Evolutionary conservation across 2,888 invertebrate species (phyloP), one percentile per base, ranked within the genome.

Genomic region (Panzeria rudis): DNA sequence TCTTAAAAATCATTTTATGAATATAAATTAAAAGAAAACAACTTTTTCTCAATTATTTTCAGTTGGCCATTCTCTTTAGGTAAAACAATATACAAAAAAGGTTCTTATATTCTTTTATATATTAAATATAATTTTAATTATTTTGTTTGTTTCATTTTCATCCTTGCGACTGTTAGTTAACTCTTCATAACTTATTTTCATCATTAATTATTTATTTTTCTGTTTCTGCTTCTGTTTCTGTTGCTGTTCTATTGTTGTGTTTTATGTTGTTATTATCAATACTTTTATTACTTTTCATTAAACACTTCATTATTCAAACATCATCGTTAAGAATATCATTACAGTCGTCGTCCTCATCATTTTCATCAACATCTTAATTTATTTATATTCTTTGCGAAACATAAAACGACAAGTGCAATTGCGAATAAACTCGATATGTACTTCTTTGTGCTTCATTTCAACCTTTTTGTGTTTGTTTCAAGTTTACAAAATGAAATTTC

Each of bases 281-380:
- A n/a, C n/a, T n/a, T n/a, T n/a, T n/a, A n/a, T n/a, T n/a, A n/a
- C n/a, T n/a, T n/a, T n/a, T n/a, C n/a, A n/a, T n/a, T n/a, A n/a
- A 64, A 69, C 64, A 79, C 59, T 35, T 72, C 35, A 73, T 80
- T 80, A 80, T 72, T 56, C 32, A 69, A 69, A 54, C n/a, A 25
- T 68, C 32, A 32, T n/a, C n/a, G n/a, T 68, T 20, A 52, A 64
- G 25, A 69, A 25, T 13, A 56, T 68, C 17, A 35, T 68, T 35
- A 68, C 7, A 11, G 17, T 13, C 7, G 8, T 4, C 35, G 3
- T 50, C 50, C 3, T 50, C n/a, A 35, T 15, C 7, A 17, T 50
- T 32, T 13, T 8, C 23, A 50, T 35, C 35, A 52, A 3, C 23
- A 38, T 61, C 15, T 41, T 38, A 25, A 25, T 23, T 76, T 50